Conservation (phyloP, 2,797 vertebrate genomes). For the Xenops minutus region DNA sequence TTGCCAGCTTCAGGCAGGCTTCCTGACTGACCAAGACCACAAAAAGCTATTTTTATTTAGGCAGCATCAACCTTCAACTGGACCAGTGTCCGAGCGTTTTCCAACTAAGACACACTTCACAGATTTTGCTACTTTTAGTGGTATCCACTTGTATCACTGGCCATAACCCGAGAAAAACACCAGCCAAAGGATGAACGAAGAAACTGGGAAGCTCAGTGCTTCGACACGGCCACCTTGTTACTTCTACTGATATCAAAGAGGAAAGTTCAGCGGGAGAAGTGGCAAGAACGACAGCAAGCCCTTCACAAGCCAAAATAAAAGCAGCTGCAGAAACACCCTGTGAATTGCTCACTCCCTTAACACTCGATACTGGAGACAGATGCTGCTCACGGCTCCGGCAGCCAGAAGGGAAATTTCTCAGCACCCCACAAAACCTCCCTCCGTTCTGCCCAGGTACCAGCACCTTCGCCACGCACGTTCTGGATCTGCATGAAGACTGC, state of each 20-base stretch:
- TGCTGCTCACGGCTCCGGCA: not conserved
- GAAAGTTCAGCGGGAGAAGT: rapidly evolving
- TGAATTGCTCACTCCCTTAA: not conserved
- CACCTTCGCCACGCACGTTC: not conserved
- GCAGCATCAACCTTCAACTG: not conserved
- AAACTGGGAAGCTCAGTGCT: not conserved
- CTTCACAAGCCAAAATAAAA: not conserved
- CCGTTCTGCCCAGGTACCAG: not conserved
- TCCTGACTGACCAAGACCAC: not conserved
- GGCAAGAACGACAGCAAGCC: not conserved
- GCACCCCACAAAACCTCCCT: not conserved
- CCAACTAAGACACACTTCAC: not conserved
- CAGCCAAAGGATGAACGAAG: rapidly evolving
- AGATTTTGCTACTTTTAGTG: not conserved
- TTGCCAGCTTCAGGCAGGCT: not conserved
- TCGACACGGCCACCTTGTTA: rapidly evolving
- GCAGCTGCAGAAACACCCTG: not conserved
- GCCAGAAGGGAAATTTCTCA: not conserved
- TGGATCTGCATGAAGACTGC: rapidly evolving
- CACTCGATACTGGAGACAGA: rapidly evolving
- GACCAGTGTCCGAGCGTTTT: not conserved
- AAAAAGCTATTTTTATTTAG: not conserved
- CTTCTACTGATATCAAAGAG: not conserved
- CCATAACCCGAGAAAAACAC: not conserved
- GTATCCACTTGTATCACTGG: too few relatives aligned